A percentile compares a stretch with the other conserved stretches of the same genome.
phyloP scores from a whole-genome alignment of 2,888 invertebrate species.

The Drosophila heteroneura region DNA sequence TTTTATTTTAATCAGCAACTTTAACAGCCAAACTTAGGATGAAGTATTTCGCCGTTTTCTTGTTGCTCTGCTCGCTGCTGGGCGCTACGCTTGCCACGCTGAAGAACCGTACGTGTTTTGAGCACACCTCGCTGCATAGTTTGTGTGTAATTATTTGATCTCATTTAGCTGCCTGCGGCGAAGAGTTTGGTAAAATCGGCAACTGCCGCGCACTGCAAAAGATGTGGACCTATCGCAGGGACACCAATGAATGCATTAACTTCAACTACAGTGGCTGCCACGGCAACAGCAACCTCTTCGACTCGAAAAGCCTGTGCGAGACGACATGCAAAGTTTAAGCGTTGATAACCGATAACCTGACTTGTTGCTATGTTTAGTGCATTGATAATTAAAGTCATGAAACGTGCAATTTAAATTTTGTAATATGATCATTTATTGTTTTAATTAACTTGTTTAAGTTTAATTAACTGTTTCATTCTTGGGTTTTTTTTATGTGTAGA shows the following conservation, averaged over 20 bases:
- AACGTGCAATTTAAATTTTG: constrained; percentile 17
- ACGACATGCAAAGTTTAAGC: constrained; percentile 85
- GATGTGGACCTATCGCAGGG: constrained; percentile 54
- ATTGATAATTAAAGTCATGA: constrained; percentile 22
- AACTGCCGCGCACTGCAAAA: constrained; percentile 22
- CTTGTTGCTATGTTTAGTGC: not conserved
- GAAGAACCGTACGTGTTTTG: constrained; percentile 56
- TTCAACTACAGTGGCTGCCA: constrained; percentile 91
- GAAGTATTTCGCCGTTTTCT: constrained; percentile 65
- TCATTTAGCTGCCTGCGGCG: constrained; percentile 56
- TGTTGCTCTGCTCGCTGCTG: constrained; percentile 55
- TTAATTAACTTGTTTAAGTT: constrained; percentile 57
- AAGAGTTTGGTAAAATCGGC: constrained; percentile 62
- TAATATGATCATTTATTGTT: constrained; percentile 63
- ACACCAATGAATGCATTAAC: constrained; percentile 87
- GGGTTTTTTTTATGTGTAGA: not conserved
- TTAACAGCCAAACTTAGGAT: constrained; percentile 24
- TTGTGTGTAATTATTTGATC: not conserved
- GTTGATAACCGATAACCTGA: not conserved
- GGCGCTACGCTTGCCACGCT: constrained; percentile 46
- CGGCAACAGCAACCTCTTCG: constrained; percentile 92
- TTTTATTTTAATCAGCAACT: not conserved
- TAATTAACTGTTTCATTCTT: constrained; percentile 45
- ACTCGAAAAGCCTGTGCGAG: constrained; percentile 87
- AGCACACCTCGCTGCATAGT: not conserved